Base-by-base conservation (phyloP, 2,797 vertebrate genomes). In the Urosaurus nigricauda region DNA sequence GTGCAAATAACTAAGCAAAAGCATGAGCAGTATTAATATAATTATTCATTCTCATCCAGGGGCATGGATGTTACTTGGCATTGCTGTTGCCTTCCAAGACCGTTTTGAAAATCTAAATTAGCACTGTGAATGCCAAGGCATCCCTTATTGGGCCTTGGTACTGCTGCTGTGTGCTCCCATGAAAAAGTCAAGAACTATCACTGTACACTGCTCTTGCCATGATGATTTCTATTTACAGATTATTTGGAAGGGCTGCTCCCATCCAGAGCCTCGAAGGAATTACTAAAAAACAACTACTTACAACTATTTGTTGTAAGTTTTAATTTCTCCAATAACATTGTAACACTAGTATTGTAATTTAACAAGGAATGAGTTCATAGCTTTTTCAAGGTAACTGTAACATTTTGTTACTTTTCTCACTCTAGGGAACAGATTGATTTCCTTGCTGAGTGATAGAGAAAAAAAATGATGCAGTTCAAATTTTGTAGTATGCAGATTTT, bases 161-260 rank as follows among this genome's bases (percentile, higher is more conserved):
- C 63, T 85, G 77, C 56, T 63, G 68, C 53, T 83, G 63, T 85
- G 63, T 85, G 77, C 56, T 63, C 53, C 53, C 88, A 74, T 85
- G 40, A 63, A 60, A 80, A 65, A 84, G 53, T 29, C 37, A 43
- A 37, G 53, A 51, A 35, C 43, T 24, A 26, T 88, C 51, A 2
- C n/a, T 29, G 8, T 37, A n/a, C 79, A 63, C 77, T 87, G 51
- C 37, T 51, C 35, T 4, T 80, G 35, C n/a, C 65, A 5, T 47
- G 0, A 63, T 35, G 4, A 71, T 47, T 60, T 70, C 70, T 26
- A 26, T 60, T 82, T 74, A 32, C 29, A 35, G 32, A n/a, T 73
- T 7, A 13, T 47, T 56, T 56, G 16, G 70, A 82, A 74, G 29
- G 53, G 3, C 32, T n/a, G 70, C 56, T 70, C 37, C 19, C 60